Conservation (phyloP, 2,797 vertebrate species). For the Chiloscyllium punctatum region DNA sequence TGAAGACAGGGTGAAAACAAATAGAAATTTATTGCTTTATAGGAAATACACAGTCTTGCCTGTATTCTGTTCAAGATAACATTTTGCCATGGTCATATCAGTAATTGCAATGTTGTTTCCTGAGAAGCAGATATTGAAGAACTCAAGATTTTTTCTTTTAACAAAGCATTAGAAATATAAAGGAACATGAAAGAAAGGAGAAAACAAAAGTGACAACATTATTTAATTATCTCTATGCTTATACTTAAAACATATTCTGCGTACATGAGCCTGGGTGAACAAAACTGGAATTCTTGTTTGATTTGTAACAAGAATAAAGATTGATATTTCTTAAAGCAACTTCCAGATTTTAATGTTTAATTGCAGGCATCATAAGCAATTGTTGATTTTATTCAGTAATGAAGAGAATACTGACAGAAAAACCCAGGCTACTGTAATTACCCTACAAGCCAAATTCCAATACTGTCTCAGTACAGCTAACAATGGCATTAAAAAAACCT, state of each 20-base stretch:
- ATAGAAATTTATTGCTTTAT: background rate
- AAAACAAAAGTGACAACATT: background rate
- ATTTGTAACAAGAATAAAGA: background rate
- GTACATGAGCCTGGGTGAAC: background rate
- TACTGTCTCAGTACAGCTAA: background rate
- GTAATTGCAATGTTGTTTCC: background rate
- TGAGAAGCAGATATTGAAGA: background rate
- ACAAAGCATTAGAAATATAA: background rate
- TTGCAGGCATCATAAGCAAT: background rate
- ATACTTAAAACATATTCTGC: background rate
- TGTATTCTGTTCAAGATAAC: background rate
- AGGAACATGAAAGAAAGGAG: background rate
- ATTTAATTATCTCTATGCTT: background rate
- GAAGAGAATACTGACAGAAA: background rate
- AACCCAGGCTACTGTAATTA: background rate
- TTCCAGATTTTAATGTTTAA: background rate
- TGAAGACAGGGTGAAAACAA: background rate
- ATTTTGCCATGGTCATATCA: background rate
- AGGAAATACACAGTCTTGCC: background rate
- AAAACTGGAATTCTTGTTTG: background rate
- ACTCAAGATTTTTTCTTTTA: background rate
- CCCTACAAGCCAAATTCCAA: background rate
- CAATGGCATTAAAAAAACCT: background rate
- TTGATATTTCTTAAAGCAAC: background rate
- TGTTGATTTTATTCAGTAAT: background rate